phyloP scores from a whole-genome alignment of 92 coral and sea anemone species.

The Porites rus region DNA sequence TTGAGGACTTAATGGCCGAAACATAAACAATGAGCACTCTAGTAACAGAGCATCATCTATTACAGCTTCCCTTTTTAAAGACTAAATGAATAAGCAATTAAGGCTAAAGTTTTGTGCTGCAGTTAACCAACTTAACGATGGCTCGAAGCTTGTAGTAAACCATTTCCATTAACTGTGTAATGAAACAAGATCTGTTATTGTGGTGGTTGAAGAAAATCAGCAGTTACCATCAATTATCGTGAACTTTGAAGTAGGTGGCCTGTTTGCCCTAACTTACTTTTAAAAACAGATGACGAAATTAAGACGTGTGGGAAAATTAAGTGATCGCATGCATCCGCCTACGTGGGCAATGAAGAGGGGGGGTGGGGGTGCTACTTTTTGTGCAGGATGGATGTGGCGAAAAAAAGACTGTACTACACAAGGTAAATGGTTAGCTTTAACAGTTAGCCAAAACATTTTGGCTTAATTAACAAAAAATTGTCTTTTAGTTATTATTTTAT shows the following conservation, averaged over 20 bases:
- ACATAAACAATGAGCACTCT: constrained; percentile 10
- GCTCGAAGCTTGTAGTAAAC: background rate
- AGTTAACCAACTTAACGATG: background rate
- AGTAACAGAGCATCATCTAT: constrained; percentile 10
- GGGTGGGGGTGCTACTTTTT: background rate
- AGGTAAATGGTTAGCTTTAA: too few relatives aligned
- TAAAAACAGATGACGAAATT: background rate
- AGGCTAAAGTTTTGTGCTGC: background rate
- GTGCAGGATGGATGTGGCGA: background rate
- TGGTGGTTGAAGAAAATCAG: background rate
- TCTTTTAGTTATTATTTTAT: too few relatives aligned
- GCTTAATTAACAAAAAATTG: too few relatives aligned
- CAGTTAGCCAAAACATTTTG: too few relatives aligned
- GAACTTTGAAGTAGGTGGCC: background rate
- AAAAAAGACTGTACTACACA: too few relatives aligned
- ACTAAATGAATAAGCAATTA: constrained; percentile 5
- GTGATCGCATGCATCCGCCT: background rate
- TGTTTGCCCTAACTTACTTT: background rate
- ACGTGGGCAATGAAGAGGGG: background rate
- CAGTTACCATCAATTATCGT: background rate
- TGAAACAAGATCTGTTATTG: background rate
- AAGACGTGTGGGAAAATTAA: too few relatives aligned
- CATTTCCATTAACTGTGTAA: background rate
- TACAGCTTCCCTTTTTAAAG: background rate
- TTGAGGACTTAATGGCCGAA: constrained; percentile 39